phyloP scores from a whole-genome alignment of 1,140 invertebrate genomes.

The Lepidostoma basale region DNA sequence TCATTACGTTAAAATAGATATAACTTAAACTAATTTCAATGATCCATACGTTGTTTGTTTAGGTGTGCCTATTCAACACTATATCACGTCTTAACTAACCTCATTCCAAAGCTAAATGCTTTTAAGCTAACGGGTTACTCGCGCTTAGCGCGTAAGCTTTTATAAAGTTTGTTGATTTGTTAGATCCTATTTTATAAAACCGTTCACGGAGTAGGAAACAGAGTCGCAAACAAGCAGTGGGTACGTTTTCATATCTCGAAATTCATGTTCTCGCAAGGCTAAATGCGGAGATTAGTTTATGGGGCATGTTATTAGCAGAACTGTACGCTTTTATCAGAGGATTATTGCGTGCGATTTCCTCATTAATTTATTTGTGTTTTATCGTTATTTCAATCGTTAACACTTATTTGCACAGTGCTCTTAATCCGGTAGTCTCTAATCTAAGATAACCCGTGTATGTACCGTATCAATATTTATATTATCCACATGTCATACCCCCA shows the following conservation, averaged over 20 bases:
- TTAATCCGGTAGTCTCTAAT: background rate
- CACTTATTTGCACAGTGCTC: background rate
- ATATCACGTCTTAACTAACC: no score
- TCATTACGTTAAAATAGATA: no score
- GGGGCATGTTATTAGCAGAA: background rate
- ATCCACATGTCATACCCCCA: no score
- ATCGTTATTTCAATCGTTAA: constrained; percentile 7
- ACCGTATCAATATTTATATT: no score
- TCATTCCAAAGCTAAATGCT: background rate
- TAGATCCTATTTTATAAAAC: background rate
- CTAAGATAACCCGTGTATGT: background rate
- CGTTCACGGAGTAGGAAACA: no score
- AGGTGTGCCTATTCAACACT: no score
- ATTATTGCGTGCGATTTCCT: background rate
- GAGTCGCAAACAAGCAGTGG: no score
- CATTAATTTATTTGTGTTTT: constrained; percentile 14
- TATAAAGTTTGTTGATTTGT: background rate
- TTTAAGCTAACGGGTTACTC: background rate
- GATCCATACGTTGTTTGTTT: no score
- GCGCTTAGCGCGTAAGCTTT: background rate
- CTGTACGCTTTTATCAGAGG: background rate
- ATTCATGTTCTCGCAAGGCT: background rate
- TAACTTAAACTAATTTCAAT: no score
- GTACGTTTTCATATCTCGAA: background rate
- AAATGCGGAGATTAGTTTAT: background rate